Base-by-base conservation (phyloP, 1,140 invertebrate species). In the Centruroides sculpturatus region DNA sequence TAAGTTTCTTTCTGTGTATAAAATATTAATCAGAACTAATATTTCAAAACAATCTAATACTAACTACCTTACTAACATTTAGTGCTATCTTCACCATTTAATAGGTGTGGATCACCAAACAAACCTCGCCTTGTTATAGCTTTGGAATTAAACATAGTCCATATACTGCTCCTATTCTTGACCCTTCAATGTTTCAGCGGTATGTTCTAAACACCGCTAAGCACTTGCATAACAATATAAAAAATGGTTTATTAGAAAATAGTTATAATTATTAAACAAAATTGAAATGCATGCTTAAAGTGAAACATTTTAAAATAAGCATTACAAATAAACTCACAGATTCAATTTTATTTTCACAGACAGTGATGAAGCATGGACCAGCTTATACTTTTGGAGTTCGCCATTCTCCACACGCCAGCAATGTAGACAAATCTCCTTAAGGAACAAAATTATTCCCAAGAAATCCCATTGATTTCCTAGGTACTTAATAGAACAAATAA, bases 331-430 rank as follows among this genome's bases (percentile, higher is more conserved):
- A 13, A 51, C 12, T 51, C 6, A 13, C 50, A 13, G 50, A 5
- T 51, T n/a, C 5, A 57, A 55, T 49, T 67, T 58, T 64, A 65
- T 48, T 12, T 48, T 69, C 67, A 36, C 65, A 78, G 75, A 72
- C 75, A n/a, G 69, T 66, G 50, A 65, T 71, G 46, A 59, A 72
- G 56, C 70, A 70, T 56, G 70, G 73, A 35, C 83, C 85, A 56
- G 78, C 81, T 35, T 85, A 83, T 68, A 84, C 82, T 61, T 93
- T 94, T 73, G 90, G 90, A 54, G 91, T 93, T 64, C 85, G 85
- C 69, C 90, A 93, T 72, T 90, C 87, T 2, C 84, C 81, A 48
- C 86, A 88, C 68, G 78, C 85, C 61, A 85, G 85, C 55, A 81
- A 84, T 41, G 41, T 41, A 41, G 41, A 41, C 41, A 41, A 41